Base-by-base conservation (phyloP, 1,140 invertebrate species). In the Cryptotermes secundus region DNA sequence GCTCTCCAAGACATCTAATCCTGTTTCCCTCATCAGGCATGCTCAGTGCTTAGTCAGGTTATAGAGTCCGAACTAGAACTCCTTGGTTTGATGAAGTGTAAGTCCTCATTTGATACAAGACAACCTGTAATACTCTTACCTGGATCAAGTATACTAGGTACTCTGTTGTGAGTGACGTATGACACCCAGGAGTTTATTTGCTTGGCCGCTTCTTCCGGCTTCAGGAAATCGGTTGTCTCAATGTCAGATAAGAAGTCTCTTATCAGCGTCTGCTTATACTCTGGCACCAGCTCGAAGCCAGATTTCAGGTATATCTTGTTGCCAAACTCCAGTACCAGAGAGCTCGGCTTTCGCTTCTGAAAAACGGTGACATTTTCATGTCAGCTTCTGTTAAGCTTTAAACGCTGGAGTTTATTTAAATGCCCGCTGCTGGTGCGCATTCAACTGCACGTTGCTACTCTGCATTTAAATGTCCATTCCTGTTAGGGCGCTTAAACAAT, bases 141-240 rank as follows among this genome's bases (percentile, higher is more conserved):
- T 42, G 86, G 31, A 12, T 86, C 83, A 26, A 92, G 84, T n/a
- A 92, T 83, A 82, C 91, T 86, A 36, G 86, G 86, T 36, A 92
- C 92, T 85, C 88, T 89, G 31, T 88, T 85, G n/a, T 88, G 85
- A 0, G 91, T 92, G 45, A 87, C 36, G 22, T 88, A 84, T 38
- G 87, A 86, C 7, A 92, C 90, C 89, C 89, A 92, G 7, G 85
- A 49, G 85, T 92, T 92, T 45, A 92, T 91, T 14, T 34, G 79
- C 14, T 86, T 35, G 72, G 88, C 86, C 2, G 88, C 84, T 36
- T 84, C 85, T 22, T 80, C 79, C 9, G 87, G 53, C 34, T 87
- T 34, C 2, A 35, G 79, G 83, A 89, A 90, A 84, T 89, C 84
- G 0, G 88, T 53, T 49, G 85, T 86, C n/a, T 87, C 65, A 0